These are phyloP conservation scores for Urosaurus nigricauda DNA, from an alignment of 2,797 vertebrate genomes.

Conservation along the genomic window DNA sequence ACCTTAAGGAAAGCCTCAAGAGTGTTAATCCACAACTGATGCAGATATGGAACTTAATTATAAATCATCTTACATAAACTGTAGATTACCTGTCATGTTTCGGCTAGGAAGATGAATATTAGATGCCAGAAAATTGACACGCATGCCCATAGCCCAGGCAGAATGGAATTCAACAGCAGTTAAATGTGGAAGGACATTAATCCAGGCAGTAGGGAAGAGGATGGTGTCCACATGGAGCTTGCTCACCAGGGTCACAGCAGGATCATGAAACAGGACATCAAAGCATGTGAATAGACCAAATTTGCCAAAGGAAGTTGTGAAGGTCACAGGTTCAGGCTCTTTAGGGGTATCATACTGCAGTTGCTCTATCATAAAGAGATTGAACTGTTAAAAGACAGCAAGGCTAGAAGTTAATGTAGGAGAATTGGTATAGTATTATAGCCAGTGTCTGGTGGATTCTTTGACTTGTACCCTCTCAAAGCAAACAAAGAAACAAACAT, in stretches of 20 bases:
- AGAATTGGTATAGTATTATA: too few species aligned
- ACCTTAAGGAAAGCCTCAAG: background rate
- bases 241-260: constrained; percentile 64
- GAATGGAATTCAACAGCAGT: constrained; percentile 77
- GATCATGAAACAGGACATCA: constrained; percentile 77
- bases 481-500: too few species aligned
- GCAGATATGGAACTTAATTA: background rate
- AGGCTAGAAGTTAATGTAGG: background rate
- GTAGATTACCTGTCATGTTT: constrained; percentile 74
- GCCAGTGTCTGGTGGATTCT: too few species aligned
- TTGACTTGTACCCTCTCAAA: too few species aligned
- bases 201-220: constrained; percentile 73
- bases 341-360: constrained; percentile 77
- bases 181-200: constrained; percentile 74
- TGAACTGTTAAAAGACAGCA: constrained; percentile 67
- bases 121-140: constrained; percentile 73
- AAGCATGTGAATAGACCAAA: constrained; percentile 81
- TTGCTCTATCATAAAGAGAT: constrained; percentile 74
- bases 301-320: constrained; percentile 79
- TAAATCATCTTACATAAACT: background rate
- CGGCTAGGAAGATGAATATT: constrained; percentile 63
- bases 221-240: constrained; percentile 73
- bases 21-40: background rate
- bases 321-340: constrained; percentile 70
- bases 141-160: constrained; percentile 74